These are phyloP conservation scores for Coptodon bakossiorum DNA, from an alignment of 2,113 vertebrate species.

Conservation along the genomic window DNA sequence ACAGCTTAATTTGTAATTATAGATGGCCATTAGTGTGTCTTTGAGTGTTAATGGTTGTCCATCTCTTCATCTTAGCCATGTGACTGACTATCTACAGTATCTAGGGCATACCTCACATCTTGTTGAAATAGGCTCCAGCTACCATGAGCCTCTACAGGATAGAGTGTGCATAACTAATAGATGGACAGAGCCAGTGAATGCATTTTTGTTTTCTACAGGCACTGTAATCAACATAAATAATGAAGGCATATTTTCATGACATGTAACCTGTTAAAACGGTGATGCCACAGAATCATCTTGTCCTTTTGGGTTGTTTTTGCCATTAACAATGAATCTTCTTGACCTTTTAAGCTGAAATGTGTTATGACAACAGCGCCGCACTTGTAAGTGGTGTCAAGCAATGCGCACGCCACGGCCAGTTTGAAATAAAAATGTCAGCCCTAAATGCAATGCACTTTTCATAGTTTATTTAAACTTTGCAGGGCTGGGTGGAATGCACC, in stretches of 20 bases:
- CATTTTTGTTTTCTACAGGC: neutral
- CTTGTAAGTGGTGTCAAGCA: neutral
- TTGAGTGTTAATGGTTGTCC: neutral
- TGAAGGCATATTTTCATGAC: neutral
- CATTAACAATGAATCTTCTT: neutral
- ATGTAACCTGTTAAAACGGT: neutral
- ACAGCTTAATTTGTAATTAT: neutral
- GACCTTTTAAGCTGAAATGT: slow-evolving; percentile 31
- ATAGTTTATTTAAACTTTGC: neutral
- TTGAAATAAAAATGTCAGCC: slow-evolving; percentile 4
- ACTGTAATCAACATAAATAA: neutral
- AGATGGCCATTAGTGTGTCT: neutral
- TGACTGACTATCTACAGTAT: neutral
- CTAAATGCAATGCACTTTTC: neutral
- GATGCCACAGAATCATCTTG: neutral
- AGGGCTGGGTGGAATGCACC: neutral
- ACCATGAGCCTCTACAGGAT: neutral
- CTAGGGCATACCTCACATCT: neutral
- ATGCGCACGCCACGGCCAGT: neutral
- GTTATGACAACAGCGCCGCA: neutral
- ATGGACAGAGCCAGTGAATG: neutral
- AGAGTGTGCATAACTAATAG: neutral
- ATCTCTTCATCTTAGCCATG: neutral
- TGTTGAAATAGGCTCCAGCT: neutral
- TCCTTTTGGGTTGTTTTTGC: neutral